Evolutionary conservation across 2,113 vertebrate species (phyloP).

Genomic region (Odocoileus hemionus): DNA sequence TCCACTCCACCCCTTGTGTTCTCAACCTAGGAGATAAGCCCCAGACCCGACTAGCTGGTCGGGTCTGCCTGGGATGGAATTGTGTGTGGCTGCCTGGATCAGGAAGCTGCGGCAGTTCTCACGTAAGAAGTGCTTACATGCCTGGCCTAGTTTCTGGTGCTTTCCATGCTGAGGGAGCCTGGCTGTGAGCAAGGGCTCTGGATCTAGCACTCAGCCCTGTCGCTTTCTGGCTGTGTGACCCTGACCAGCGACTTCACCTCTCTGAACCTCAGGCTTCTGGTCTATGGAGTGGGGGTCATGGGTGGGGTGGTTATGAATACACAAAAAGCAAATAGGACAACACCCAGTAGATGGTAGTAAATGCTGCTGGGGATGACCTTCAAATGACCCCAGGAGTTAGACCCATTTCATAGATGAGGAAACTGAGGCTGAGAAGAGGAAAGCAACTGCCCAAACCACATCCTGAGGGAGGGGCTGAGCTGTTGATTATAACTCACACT

Average conservation of each 20-base stretch:
- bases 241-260: background rate
- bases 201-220: background rate
- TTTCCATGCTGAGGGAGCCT: background rate
- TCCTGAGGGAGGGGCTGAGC: background rate
- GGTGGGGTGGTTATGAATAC: background rate
- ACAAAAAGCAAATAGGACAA: fast-evolving
- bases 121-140: background rate
- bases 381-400: background rate
- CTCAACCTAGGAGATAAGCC: background rate
- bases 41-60: background rate
- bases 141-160: background rate
- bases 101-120: fast-evolving
- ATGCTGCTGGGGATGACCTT: background rate
- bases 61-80: background rate
- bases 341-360: background rate
- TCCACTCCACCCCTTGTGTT: background rate
- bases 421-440: background rate
- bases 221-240: background rate
- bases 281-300: background rate
- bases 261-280: background rate
- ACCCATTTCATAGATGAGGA: background rate
- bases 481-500: background rate
- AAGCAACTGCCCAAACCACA: background rate
- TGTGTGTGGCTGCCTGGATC: background rate
- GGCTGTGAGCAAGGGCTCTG: background rate